Base-by-base conservation (phyloP, 1,140 invertebrate genomes). In the Drosophila repleta region DNA sequence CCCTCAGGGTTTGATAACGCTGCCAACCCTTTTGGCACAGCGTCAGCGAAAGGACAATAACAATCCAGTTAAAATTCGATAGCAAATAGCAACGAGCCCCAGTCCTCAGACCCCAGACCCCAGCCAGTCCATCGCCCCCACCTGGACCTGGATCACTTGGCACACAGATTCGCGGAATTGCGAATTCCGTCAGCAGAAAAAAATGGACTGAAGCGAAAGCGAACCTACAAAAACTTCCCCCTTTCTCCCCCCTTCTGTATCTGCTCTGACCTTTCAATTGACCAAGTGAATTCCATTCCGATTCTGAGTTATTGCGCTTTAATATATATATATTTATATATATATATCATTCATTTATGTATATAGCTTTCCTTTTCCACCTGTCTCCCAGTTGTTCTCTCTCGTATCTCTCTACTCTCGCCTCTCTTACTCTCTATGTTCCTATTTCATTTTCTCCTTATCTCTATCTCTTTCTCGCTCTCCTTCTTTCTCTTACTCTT, bases 11-110 rank as follows among this genome's bases (percentile, higher is more conserved):
- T 56, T 58, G 53, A 20, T 58, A 48, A 29, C 43, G 37, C 63
- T 72, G 69, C 49, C 64, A 73, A 55, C 62, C 53, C 69, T 52
- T 49, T 72, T 66, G 41, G 39, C 62, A 57, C 24, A 17, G 18
- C 63, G 26, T 21, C 35, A 67, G 11, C 29, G 49, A 55, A 73
- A 68, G 41, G 56, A 61, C 70, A 73, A 53, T 55, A 51, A 67
- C 55, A 67, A 73, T 67, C 35, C 64, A 48, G 70, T 73, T 68
- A 55, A 32, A 24, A 63, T 53, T 56, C 51, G 18, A 55, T 26
- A 15, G 11, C 18, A 32, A 57, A 37, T 21, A 24, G 6, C 45
- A 13, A 15, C 15, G 6, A 43, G 15, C 15, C n/a, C n/a, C n/a
- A n/a, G n/a, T n/a, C n/a, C n/a, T 3, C 7, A 8, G 29, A 24